Percentiles rank a stretch among this genome's conserved stretches.
These are phyloP conservation scores for Pantherophis vulpinus DNA, from an alignment of 2,797 vertebrate species.

Conservation along the genomic window DNA sequence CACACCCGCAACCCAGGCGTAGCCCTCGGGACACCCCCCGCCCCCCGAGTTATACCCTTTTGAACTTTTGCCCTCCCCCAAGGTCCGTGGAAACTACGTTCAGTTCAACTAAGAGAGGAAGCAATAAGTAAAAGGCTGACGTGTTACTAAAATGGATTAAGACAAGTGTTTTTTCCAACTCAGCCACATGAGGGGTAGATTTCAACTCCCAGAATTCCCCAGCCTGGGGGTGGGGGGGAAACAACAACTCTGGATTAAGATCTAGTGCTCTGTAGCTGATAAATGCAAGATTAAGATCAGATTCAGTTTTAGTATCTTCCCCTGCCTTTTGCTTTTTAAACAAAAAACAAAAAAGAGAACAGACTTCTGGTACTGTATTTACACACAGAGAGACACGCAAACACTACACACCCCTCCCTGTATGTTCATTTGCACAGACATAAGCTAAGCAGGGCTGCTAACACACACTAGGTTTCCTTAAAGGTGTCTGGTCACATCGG, in stretches of 20 bases:
- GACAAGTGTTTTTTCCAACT: neutral
- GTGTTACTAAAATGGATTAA: neutral
- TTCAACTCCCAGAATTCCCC: neutral
- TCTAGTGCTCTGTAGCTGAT: neutral
- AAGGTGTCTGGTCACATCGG: neutral
- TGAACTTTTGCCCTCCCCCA: neutral
- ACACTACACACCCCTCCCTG: neutral
- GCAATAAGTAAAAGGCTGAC: neutral
- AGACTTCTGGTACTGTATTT: neutral
- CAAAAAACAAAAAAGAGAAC: neutral
- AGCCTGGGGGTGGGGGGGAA: neutral
- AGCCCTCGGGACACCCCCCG: neutral
- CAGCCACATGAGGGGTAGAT: neutral
- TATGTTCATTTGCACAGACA: neutral
- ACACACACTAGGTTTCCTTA: neutral
- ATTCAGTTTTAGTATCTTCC: neutral
- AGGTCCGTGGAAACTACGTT: neutral
- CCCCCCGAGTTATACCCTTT: neutral
- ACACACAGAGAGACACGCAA: conserved; percentile 3
- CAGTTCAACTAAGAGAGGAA: neutral
- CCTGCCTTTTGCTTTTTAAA: neutral
- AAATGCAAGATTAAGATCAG: neutral
- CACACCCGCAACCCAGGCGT: neutral
- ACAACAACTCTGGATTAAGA: neutral
- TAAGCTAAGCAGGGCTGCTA: neutral